phyloP scores from a whole-genome alignment of 2,888 invertebrate genomes.

The Esperia sulphurella region DNA sequence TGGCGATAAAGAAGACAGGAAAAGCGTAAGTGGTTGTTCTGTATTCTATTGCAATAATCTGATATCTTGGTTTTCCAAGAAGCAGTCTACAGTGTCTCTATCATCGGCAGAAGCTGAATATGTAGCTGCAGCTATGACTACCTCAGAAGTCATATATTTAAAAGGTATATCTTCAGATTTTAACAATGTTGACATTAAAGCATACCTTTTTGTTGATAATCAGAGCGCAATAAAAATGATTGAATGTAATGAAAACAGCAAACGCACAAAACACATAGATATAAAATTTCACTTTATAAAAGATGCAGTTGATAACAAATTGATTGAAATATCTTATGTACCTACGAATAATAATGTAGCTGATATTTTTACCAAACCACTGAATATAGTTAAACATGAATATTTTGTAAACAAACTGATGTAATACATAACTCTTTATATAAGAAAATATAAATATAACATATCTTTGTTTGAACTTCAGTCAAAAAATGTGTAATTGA shows the following conservation, averaged over 20 bases:
- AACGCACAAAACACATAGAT: slow-evolving; percentile 9
- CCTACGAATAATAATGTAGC: slow-evolving; percentile 1
- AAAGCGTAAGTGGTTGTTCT: slow-evolving; percentile 14
- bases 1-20: slow-evolving; percentile 10
- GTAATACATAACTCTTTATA: no score
- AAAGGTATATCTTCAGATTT: background rate
- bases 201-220: slow-evolving; percentile 4
- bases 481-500: no score
- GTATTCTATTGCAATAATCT: slow-evolving; percentile 10
- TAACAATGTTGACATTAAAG: background rate
- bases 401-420: no score
- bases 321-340: no score
- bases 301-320: slow-evolving; percentile 3
- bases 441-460: no score
- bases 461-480: no score
- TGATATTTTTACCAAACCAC: slow-evolving; percentile 6
- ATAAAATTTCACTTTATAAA: slow-evolving; percentile 9
- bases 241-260: background rate
- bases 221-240: background rate
- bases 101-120: slow-evolving; percentile 16
- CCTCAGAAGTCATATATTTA: slow-evolving; percentile 8
- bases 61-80: slow-evolving; percentile 10
- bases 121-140: slow-evolving; percentile 5
- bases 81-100: slow-evolving; percentile 12
- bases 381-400: background rate